Percentiles rank a stretch among this genome's conserved stretches.
These are phyloP conservation scores for Gobio gobio DNA, from an alignment of 2,113 vertebrate species.

Conservation along the genomic window DNA sequence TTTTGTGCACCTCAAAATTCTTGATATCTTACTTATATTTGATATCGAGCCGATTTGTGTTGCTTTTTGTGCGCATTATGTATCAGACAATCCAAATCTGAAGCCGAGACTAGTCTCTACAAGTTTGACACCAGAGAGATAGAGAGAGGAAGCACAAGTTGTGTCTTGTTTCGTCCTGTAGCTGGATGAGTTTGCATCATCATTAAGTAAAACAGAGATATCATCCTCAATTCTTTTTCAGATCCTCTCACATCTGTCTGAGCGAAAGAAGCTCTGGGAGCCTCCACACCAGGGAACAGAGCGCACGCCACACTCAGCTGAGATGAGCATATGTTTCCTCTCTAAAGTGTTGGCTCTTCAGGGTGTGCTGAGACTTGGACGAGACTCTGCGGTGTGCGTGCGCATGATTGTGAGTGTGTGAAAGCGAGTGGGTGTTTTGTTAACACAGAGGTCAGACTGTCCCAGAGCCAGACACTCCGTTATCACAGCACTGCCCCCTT, in stretches of 20 bases:
- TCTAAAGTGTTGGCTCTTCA: slow-evolving; percentile 30
- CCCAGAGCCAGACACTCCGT: slow-evolving; percentile 50
- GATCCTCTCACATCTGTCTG: slow-evolving; percentile 55
- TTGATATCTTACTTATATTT: not conserved
- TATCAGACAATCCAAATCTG: not conserved
- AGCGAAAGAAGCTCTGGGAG: slow-evolving; percentile 5
- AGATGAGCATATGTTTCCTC: slow-evolving; percentile 34
- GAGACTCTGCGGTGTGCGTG: not conserved
- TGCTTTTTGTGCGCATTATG: not conserved
- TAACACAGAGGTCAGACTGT: slow-evolving; percentile 54
- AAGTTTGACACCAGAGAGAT: not conserved
- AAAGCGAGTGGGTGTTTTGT: slow-evolving; percentile 21
- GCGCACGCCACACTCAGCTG: not conserved
- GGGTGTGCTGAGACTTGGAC: slow-evolving; percentile 27
- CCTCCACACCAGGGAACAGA: slow-evolving; percentile 17
- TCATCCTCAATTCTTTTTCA: slow-evolving; percentile 41
- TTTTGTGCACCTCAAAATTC: not conserved
- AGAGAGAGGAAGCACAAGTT: not conserved
- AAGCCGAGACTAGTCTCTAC: not conserved
- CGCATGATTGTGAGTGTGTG: not conserved
- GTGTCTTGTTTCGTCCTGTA: slow-evolving; percentile 35
- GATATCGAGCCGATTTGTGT: not conserved
- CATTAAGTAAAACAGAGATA: slow-evolving; percentile 52
- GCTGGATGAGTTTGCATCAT: slow-evolving; percentile 19
- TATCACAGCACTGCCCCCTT: slow-evolving; percentile 49